Evolutionary conservation across 2,113 vertebrate genomes (phyloP).

Genomic region (Pipa parva): DNA sequence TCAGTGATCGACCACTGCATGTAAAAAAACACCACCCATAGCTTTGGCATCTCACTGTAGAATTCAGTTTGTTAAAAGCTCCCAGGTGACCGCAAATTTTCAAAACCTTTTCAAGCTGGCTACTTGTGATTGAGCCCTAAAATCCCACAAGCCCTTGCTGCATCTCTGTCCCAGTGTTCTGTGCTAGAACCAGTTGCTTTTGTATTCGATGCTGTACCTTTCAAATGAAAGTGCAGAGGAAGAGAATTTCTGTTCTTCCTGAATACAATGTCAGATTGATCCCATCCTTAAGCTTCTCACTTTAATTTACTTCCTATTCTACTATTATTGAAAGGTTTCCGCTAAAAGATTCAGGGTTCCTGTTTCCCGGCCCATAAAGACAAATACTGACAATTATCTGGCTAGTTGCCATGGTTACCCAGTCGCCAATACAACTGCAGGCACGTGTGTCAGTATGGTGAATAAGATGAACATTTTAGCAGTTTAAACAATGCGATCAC

Average conservation of each 20-base stretch:
- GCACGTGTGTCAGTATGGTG: neutral
- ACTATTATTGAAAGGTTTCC: constrained; percentile 3
- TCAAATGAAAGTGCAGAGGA: neutral
- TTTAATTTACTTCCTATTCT: constrained; percentile 19
- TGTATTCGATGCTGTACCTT: neutral
- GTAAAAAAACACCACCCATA: too few species aligned
- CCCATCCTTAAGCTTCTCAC: neutral
- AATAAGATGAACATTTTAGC: neutral
- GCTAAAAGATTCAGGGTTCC: neutral
- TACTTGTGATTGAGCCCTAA: too few species aligned
- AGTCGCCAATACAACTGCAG: neutral
- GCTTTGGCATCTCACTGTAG: too few species aligned
- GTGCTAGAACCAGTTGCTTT: neutral
- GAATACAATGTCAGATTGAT: neutral
- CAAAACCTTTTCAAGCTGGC: too few species aligned
- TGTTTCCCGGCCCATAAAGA: neutral
- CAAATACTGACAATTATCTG: neutral
- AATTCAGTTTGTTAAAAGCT: too few species aligned
- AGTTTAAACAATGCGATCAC: constrained; percentile 6
- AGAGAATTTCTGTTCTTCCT: neutral
- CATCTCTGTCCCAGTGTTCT: neutral
- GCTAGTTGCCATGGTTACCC: constrained; percentile 12
- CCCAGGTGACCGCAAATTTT: too few species aligned
- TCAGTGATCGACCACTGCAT: too few species aligned
- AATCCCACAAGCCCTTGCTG: too few species aligned